Conservation (phyloP, 2,888 invertebrate genomes). For the Plutella xylostella region DNA sequence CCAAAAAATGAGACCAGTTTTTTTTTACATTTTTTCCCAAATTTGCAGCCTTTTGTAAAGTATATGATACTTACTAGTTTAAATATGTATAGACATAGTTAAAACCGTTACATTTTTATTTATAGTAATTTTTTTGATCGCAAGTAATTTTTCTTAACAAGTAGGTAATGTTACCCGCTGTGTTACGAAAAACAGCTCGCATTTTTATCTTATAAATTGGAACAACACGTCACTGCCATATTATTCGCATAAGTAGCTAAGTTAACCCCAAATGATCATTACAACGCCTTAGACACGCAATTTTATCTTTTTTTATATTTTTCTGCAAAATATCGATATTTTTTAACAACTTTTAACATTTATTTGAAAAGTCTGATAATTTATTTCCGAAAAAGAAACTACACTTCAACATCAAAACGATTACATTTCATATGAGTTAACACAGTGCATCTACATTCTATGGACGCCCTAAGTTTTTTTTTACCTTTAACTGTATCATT, state of each 20-base stretch:
- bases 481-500: too few relatives aligned
- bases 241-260: conserved; percentile 44
- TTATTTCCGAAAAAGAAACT: conserved; percentile 41
- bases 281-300: conserved; percentile 44
- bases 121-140: conserved; percentile 37
- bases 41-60: conserved; percentile 64
- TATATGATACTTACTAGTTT: conserved; percentile 63
- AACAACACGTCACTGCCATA: conserved; percentile 46
- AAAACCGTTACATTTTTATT: conserved; percentile 40
- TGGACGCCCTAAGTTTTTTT: too few relatives aligned
- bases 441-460: too few relatives aligned
- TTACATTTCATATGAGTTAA: too few relatives aligned
- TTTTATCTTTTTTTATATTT: conserved; percentile 34
- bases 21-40: conserved; percentile 59
- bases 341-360: conserved; percentile 29
- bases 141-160: conserved; percentile 29
- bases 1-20: conserved; percentile 53
- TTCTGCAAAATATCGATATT: conserved; percentile 29
- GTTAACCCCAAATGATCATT: conserved; percentile 36
- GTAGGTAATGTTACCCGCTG: not conserved
- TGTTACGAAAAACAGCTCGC: conserved; percentile 29
- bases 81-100: conserved; percentile 64
- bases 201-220: conserved; percentile 37
- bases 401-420: conserved; percentile 26
- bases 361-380: conserved; percentile 17